phyloP scores from a whole-genome alignment of 2,888 invertebrate genomes.

The Acleris holmiana region DNA sequence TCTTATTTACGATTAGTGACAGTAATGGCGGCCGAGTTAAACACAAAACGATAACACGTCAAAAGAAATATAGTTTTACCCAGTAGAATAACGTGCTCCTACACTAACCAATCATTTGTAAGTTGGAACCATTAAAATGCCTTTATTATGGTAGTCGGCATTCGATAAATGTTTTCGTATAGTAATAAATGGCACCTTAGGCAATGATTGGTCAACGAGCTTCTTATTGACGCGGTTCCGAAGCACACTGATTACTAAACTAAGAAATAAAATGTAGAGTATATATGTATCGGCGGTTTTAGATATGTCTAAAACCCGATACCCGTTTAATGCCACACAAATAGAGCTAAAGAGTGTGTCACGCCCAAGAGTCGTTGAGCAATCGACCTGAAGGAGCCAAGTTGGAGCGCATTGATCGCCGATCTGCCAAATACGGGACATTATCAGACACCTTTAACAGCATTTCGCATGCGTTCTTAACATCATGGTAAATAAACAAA shows the following conservation, averaged over 20 bases:
- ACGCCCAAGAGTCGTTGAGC: conserved; percentile 17
- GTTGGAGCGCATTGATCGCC: conserved; percentile 21
- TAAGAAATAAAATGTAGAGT: conserved; percentile 1
- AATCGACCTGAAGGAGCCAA: conserved; percentile 13
- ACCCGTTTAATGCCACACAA: conserved; percentile 21
- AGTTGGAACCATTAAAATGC: neutral
- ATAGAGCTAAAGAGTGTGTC: conserved; percentile 18
- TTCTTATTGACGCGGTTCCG: conserved; percentile 4
- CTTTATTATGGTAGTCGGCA: conserved; percentile 4
- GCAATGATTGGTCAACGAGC: conserved; percentile 1
- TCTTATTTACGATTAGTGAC: no score
- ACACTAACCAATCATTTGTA: no score
- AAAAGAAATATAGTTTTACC: no score
- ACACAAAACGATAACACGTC: no score
- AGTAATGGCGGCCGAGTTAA: no score
- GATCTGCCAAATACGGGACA: neutral
- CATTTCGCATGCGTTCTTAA: no score
- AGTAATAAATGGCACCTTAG: conserved; percentile 2
- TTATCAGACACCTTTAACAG: no score
- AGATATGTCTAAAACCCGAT: no score
- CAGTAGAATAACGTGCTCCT: no score
- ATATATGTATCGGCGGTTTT: conserved; percentile 4
- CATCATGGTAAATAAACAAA: no score
- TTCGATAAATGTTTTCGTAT: conserved; percentile 15
- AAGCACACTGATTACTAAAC: neutral